phyloP scores from a whole-genome alignment of 2,797 vertebrate species.

The Mus minutoides region DNA sequence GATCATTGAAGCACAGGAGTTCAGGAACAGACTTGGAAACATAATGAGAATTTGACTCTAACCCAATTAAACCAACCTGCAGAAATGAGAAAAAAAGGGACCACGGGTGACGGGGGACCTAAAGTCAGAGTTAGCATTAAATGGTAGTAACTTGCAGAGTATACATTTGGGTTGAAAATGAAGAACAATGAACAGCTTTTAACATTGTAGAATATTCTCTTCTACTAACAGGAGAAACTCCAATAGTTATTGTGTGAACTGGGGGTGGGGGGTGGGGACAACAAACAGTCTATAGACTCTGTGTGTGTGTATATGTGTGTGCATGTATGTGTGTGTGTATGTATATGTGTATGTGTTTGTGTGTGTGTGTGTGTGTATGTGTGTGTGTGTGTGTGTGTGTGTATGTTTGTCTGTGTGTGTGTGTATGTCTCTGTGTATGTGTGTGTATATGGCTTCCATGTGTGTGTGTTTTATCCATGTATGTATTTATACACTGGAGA shows the following conservation, averaged over 20 bases:
- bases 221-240: neutral
- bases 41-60: neutral
- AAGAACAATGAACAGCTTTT: neutral
- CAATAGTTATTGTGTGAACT: neutral
- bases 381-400: too few relatives aligned
- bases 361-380: too few relatives aligned
- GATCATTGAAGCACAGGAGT: too few relatives aligned
- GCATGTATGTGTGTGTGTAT: too few relatives aligned
- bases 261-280: neutral
- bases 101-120: neutral
- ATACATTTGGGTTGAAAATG: slow-evolving; percentile 4
- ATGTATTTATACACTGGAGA: neutral
- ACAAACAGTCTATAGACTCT: neutral
- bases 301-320: too few relatives aligned
- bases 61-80: neutral
- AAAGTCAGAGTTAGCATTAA: neutral
- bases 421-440: too few relatives aligned
- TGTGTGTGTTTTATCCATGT: neutral
- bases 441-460: neutral
- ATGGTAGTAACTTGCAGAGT: neutral
- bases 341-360: too few relatives aligned
- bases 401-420: too few relatives aligned
- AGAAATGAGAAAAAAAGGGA: neutral
- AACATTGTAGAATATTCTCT: slow-evolving; percentile 9
- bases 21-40: neutral